A percentile compares a stretch with the other conserved stretches of the same genome.
Conservation (phyloP, 2,797 vertebrate species). For the Florisuga fusca region DNA sequence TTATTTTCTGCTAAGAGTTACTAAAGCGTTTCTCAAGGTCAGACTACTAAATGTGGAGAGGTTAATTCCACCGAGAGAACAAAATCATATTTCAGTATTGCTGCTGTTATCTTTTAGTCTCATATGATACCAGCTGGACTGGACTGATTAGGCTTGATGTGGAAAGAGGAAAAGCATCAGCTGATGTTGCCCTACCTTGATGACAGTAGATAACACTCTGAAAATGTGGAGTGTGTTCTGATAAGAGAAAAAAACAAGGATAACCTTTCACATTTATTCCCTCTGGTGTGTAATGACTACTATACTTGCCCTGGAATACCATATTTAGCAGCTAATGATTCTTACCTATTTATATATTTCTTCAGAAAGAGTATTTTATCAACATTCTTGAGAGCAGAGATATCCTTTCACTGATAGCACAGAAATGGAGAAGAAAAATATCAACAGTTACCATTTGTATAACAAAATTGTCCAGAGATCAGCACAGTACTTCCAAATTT, state of each 20-base stretch:
- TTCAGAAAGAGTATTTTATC: background rate
- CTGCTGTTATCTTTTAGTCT: background rate
- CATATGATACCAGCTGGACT: background rate
- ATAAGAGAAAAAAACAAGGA: background rate
- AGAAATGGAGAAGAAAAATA: slow-evolving; percentile 6
- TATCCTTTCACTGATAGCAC: background rate
- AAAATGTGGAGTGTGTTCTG: background rate
- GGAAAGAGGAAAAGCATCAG: background rate
- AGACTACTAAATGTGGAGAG: background rate
- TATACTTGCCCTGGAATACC: background rate
- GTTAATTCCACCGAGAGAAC: background rate
- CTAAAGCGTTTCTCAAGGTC: background rate
- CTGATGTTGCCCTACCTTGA: background rate
- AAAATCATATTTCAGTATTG: background rate
- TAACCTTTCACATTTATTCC: background rate
- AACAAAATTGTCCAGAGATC: background rate
- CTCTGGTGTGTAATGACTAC: background rate
- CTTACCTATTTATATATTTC: background rate
- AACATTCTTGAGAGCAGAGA: background rate
- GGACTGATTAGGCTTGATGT: background rate
- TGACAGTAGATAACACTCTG: background rate
- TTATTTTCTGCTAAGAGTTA: background rate
- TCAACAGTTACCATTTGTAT: background rate
- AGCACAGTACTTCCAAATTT: background rate
- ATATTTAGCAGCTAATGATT: background rate